Conservation (phyloP, 2,113 vertebrate genomes). For the Astatoreochromis straeleni region DNA sequence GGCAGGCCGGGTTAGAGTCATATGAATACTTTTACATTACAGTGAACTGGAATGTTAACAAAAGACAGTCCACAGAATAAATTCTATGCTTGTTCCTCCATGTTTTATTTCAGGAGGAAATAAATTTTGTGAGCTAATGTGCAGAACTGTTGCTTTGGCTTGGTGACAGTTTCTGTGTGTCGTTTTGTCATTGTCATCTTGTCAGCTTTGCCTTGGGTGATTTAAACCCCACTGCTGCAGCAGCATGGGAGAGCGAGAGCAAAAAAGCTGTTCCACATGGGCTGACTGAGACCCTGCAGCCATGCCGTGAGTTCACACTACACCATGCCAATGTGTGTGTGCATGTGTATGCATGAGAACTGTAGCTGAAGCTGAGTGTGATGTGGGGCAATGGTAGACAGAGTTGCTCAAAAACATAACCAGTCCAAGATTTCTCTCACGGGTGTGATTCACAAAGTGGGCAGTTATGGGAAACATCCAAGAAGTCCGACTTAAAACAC, state of each 20-base stretch:
- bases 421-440: conserved; percentile 14
- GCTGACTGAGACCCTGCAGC: not conserved
- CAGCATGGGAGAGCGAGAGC: not conserved
- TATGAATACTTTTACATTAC: conserved; percentile 58
- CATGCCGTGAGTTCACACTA: conserved; percentile 46
- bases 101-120: not conserved
- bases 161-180: not conserved
- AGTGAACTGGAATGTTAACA: conserved; percentile 57
- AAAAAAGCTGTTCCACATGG: conserved; percentile 20
- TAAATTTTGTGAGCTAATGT: not conserved
- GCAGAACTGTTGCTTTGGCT: not conserved
- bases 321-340: not conserved
- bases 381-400: conserved; percentile 8
- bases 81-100: not conserved
- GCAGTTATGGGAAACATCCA: conserved; percentile 11
- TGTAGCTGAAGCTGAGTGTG: not conserved
- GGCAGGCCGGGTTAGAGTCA: conserved; percentile 30
- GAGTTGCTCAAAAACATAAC: conserved; percentile 40
- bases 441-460: conserved; percentile 42
- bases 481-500: not conserved
- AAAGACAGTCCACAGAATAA: conserved; percentile 4
- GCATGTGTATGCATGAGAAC: conserved; percentile 2
- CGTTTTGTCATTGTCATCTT: conserved; percentile 10
- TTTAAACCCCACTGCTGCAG: not conserved
- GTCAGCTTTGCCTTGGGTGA: conserved; percentile 8